Evolutionary conservation across 2,113 vertebrate species (phyloP).

Genomic region (Coreoperca whiteheadi): DNA sequence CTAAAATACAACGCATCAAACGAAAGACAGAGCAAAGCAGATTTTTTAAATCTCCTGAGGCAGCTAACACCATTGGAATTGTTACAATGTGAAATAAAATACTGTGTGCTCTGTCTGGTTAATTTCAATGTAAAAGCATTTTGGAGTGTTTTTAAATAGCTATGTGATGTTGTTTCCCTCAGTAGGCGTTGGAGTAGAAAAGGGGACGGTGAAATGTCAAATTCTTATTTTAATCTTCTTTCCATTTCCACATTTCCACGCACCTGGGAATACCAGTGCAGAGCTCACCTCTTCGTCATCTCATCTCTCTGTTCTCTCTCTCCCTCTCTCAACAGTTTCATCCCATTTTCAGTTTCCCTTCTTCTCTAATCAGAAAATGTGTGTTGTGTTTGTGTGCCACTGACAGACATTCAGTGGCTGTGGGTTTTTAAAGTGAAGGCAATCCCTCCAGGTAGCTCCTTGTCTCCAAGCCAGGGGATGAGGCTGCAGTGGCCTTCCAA

Average conservation of each 20-base stretch:
- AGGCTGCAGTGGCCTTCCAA: slow-evolving; percentile 16
- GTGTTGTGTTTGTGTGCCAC: slow-evolving; percentile 36
- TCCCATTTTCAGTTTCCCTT: slow-evolving; percentile 34
- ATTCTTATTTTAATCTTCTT: slow-evolving; percentile 46
- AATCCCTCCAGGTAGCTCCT: slow-evolving; percentile 42
- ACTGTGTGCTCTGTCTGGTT: slow-evolving; percentile 14
- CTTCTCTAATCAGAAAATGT: slow-evolving; percentile 42
- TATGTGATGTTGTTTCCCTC: slow-evolving; percentile 30
- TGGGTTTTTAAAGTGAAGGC: slow-evolving; percentile 42
- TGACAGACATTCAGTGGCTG: slow-evolving; percentile 13
- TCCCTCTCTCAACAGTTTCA: slow-evolving; percentile 14
- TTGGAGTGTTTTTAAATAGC: slow-evolving; percentile 36
- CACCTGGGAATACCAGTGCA: slow-evolving; percentile 50
- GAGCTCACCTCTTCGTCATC: slow-evolving; percentile 11
- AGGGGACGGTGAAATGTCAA: slow-evolving; percentile 31
- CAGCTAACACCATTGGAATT: slow-evolving; percentile 26
- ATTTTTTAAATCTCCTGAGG: slow-evolving; percentile 31
- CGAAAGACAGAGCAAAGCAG: slow-evolving; percentile 28
- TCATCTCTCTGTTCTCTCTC: slow-evolving; percentile 8
- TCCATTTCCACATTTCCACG: slow-evolving; percentile 42
- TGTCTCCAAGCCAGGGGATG: slow-evolving; percentile 12
- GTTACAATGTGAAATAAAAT: slow-evolving; percentile 39
- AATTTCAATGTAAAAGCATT: slow-evolving; percentile 43
- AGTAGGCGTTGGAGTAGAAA: slow-evolving; percentile 20
- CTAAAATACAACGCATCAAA: slow-evolving; percentile 59